Conservation (phyloP, 2,797 vertebrate species). For the Macroramphosus scolopax region DNA sequence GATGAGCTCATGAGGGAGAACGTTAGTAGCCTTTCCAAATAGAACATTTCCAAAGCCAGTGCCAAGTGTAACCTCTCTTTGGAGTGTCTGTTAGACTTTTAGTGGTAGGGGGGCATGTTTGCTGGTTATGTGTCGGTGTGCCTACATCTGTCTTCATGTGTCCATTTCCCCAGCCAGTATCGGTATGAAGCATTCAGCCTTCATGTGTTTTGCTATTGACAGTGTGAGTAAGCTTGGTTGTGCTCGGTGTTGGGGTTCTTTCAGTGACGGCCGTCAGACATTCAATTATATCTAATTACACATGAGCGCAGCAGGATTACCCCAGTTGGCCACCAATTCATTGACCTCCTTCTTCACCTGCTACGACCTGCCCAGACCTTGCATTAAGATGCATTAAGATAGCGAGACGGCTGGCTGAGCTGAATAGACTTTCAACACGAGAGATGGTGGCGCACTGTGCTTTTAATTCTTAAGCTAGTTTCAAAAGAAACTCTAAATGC, state of each 20-base stretch:
- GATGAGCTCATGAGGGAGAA: conserved; percentile 41
- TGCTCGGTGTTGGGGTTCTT: conserved; percentile 43
- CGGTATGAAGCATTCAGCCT: not conserved
- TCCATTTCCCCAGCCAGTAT: conserved; percentile 1
- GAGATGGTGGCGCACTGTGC: no score
- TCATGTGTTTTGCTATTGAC: conserved; percentile 14
- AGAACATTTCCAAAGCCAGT: conserved; percentile 31
- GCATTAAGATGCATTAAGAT: conserved; percentile 65
- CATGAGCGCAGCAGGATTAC: conserved; percentile 39
- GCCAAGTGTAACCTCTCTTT: conserved; percentile 15
- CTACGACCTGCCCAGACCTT: no score
- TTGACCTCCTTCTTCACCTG: no score
- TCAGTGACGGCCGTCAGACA: conserved; percentile 34
- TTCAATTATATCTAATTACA: conserved; percentile 70
- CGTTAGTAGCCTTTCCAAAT: conserved; percentile 21
- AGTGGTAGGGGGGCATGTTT: no score
- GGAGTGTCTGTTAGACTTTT: not conserved
- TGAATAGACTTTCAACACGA: no score
- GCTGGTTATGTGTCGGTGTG: not conserved
- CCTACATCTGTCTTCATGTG: not conserved
- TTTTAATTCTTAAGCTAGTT: no score
- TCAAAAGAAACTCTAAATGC: no score
- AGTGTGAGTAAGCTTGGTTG: conserved; percentile 15
- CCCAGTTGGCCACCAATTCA: no score
- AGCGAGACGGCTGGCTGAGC: conserved; percentile 28